These are phyloP conservation scores for Cyprinodon brontotheroides DNA, from an alignment of 2,113 vertebrate genomes.

Conservation along the genomic window DNA sequence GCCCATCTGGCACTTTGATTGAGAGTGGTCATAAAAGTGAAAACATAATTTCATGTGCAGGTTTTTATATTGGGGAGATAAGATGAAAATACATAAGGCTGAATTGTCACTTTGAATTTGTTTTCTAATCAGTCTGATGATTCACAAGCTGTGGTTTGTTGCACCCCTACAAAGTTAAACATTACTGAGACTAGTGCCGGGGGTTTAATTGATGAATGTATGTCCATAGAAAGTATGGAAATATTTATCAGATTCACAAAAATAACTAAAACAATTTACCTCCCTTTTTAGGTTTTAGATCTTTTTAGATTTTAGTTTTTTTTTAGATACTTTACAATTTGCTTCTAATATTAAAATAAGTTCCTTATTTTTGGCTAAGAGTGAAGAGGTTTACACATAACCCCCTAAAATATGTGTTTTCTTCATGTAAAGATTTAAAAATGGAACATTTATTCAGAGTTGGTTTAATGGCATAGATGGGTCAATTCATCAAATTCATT, in stretches of 20 bases:
- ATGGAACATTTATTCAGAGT: too few relatives aligned
- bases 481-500: too few relatives aligned
- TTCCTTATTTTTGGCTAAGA: too few relatives aligned
- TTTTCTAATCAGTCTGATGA: constrained; percentile 9
- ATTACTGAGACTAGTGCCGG: neutral
- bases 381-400: too few relatives aligned
- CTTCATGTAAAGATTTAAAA: too few relatives aligned
- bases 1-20: constrained; percentile 42
- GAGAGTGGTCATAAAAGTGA: constrained; percentile 22
- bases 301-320: too few relatives aligned
- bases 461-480: too few relatives aligned
- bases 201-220: too few relatives aligned
- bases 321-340: too few relatives aligned
- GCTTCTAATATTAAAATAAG: too few relatives aligned
- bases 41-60: constrained; percentile 16
- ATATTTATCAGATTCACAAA: neutral
- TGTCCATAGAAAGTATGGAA: neutral
- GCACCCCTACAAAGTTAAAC: neutral
- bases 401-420: too few relatives aligned
- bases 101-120: neutral
- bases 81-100: neutral
- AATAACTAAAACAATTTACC: neutral
- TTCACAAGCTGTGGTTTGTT: constrained; percentile 3
- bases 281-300: neutral
- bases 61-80: constrained; percentile 8